A percentile compares a stretch with the other conserved stretches of the same genome.
Conservation (phyloP, 1,140 invertebrate genomes). For the Streblospio benedicti region DNA sequence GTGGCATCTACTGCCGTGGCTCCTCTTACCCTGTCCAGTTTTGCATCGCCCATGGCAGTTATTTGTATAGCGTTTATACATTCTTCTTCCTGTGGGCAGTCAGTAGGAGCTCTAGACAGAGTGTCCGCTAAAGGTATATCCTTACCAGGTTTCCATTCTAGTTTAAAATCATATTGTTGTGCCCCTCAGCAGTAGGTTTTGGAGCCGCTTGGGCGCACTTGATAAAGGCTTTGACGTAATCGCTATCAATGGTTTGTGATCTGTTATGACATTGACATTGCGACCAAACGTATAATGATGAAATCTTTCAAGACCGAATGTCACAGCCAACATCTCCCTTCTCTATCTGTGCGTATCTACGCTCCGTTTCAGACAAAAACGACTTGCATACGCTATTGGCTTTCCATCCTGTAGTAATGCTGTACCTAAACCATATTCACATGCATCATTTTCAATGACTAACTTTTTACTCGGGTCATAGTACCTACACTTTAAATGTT, state of each 20-base stretch:
- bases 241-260: constrained; percentile 40
- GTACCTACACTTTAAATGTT: too few species aligned
- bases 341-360: constrained; percentile 26
- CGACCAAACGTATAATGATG: constrained; percentile 41
- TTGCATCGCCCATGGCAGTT: neutral
- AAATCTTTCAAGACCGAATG: constrained; percentile 46
- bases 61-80: neutral
- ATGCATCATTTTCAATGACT: constrained; percentile 2
- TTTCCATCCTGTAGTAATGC: constrained; percentile 8
- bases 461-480: constrained; percentile 1
- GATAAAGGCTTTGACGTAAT: constrained; percentile 44
- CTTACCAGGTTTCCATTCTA: constrained; percentile 38
- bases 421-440: constrained; percentile 5
- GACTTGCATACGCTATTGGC: constrained; percentile 2
- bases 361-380: neutral
- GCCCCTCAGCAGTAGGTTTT: constrained; percentile 45
- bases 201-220: constrained; percentile 39
- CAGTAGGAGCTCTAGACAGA: constrained; percentile 12
- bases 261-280: constrained; percentile 22
- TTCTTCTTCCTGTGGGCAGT: neutral
- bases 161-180: constrained; percentile 42
- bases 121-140: constrained; percentile 45
- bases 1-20: neutral
- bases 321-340: constrained; percentile 48
- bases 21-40: neutral